These are phyloP conservation scores for Crypturellus tataupa DNA, from an alignment of 2,797 vertebrate species.

Conservation along the genomic window DNA sequence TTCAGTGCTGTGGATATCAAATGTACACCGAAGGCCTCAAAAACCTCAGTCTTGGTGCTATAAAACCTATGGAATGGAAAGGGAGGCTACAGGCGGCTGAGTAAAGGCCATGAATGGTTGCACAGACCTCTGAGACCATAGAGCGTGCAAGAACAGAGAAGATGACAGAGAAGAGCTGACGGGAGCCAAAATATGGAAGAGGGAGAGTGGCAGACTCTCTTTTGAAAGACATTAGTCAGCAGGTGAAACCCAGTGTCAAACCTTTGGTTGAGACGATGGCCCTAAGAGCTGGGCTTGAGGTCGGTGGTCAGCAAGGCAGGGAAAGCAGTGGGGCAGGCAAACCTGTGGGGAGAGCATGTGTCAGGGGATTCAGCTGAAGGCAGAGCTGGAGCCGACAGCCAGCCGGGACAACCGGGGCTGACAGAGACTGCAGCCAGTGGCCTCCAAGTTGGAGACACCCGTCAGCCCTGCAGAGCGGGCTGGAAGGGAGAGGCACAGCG, in stretches of 20 bases:
- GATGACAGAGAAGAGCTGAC: not conserved
- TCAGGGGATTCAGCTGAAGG: not conserved
- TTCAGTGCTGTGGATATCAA: not conserved
- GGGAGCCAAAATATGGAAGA: not conserved
- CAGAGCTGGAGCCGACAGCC: not conserved
- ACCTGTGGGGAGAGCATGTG: not conserved
- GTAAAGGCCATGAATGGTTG: not conserved
- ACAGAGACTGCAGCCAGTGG: fast-evolving
- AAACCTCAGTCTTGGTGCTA: not conserved
- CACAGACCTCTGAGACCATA: not conserved
- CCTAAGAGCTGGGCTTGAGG: not conserved
- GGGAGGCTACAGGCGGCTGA: not conserved
- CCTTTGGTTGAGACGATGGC: not conserved
- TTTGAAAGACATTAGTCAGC: not conserved
- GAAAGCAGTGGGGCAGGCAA: not conserved
- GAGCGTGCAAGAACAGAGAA: not conserved
- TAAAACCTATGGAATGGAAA: not conserved
- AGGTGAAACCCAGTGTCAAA: not conserved
- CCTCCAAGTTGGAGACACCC: not conserved
- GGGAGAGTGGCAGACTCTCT: not conserved
- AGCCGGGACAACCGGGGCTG: not conserved
- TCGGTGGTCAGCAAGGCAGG: not conserved
- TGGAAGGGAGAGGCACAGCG: not conserved
- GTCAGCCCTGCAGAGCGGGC: not conserved
- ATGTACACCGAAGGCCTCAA: not conserved